These are phyloP conservation scores for Vultur gryphus DNA, from an alignment of 2,797 vertebrate species.

Conservation along the genomic window DNA sequence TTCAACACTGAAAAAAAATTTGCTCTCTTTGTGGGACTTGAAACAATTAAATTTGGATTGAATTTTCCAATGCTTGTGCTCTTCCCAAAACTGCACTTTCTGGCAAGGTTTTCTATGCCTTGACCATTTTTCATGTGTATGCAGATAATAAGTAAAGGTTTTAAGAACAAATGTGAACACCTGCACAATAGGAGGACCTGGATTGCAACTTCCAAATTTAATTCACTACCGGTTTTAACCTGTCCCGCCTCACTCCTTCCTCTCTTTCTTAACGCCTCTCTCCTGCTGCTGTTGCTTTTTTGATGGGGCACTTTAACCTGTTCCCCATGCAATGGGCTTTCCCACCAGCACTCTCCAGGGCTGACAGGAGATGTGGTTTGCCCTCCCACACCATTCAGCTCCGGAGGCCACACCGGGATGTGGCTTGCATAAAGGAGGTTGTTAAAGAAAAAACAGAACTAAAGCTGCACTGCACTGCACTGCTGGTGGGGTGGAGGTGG, in stretches of 20 bases:
- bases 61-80: not conserved
- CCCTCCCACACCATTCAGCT: not conserved
- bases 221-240: not conserved
- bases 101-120: not conserved
- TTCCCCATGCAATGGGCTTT: not conserved
- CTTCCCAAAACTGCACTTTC: not conserved
- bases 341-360: not conserved
- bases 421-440: not conserved
- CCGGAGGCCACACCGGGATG: not conserved
- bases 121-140: not conserved
- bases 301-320: not conserved
- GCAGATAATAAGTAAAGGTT: not conserved
- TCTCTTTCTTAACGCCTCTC: not conserved
- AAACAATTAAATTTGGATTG: not conserved
- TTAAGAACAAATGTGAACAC: not conserved
- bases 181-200: not conserved
- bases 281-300: not conserved
- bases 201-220: not conserved
- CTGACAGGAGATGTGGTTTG: not conserved
- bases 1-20: not conserved
- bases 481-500: not conserved
- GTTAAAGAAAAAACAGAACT: not conserved
- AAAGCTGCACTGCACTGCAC: not conserved
- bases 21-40: not conserved
- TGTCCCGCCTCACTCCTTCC: not conserved